Conservation (phyloP, 2,888 invertebrate species). For the Schizotus pectinicornis region DNA sequence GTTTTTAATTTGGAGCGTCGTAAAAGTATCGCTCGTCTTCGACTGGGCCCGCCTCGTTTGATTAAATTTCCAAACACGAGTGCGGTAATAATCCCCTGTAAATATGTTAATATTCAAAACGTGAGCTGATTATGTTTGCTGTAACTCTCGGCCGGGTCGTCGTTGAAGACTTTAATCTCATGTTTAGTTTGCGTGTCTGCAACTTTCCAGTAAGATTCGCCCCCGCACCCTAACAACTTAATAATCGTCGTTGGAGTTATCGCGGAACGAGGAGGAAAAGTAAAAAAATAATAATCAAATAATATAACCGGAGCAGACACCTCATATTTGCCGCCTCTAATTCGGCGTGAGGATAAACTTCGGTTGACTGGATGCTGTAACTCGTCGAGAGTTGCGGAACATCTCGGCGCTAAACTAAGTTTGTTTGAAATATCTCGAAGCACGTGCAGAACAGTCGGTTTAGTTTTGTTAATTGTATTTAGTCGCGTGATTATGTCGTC, state of each 20-base stretch:
- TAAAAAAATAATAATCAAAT: slow-evolving; percentile 6
- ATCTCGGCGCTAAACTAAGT: slow-evolving; percentile 1
- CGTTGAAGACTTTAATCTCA: slow-evolving; percentile 38
- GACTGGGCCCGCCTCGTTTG: not conserved
- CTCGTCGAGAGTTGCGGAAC: not conserved
- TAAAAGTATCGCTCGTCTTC: not conserved
- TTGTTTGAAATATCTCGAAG: slow-evolving; percentile 14
- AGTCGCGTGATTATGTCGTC: not conserved
- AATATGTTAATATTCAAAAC: slow-evolving; percentile 42
- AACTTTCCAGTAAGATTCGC: slow-evolving; percentile 29
- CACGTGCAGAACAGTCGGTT: slow-evolving; percentile 17
- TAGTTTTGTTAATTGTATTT: slow-evolving; percentile 28
- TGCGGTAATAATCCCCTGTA: slow-evolving; percentile 35
- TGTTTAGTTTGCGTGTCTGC: slow-evolving; percentile 38
- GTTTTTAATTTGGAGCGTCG: not conserved
- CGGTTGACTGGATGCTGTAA: not conserved
- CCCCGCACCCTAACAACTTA: slow-evolving; percentile 22
- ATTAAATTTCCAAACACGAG: slow-evolving; percentile 34
- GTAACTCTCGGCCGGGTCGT: slow-evolving; percentile 31
- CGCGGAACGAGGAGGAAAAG: slow-evolving; percentile 5
- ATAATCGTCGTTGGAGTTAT: slow-evolving; percentile 23
- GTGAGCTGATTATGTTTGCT: slow-evolving; percentile 39
- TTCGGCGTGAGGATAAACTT: slow-evolving; percentile 5
- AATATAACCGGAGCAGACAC: not conserved
- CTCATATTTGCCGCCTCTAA: slow-evolving; percentile 1